Percentiles rank a stretch among this genome's conserved stretches.
Conservation (phyloP, 2,888 invertebrate species). For the Sericinus montela region DNA sequence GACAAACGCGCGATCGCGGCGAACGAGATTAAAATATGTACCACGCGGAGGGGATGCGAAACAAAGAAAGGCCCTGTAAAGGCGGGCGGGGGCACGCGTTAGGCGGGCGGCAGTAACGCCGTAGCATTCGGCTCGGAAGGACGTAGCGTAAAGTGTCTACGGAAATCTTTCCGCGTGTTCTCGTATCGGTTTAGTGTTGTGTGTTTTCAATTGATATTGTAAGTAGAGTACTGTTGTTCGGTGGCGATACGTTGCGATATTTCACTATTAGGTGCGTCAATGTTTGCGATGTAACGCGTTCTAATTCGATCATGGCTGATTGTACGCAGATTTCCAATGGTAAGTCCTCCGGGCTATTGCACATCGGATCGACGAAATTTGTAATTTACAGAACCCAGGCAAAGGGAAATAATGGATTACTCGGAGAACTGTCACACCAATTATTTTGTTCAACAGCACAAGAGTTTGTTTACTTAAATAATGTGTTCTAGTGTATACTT, state of each 20-base stretch:
- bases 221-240: slow-evolving; percentile 10
- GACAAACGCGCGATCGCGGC: slow-evolving; percentile 56
- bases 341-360: slow-evolving; percentile 19
- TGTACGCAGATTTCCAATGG: slow-evolving; percentile 23
- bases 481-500: too few relatives aligned
- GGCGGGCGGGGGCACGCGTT: slow-evolving; percentile 60
- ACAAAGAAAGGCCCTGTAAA: slow-evolving; percentile 69
- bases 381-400: slow-evolving; percentile 13
- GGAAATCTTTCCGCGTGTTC: slow-evolving; percentile 23
- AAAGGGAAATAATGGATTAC: background rate
- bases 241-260: slow-evolving; percentile 35
- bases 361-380: slow-evolving; percentile 11
- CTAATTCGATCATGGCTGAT: slow-evolving; percentile 21
- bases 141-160: slow-evolving; percentile 31
- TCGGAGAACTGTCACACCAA: background rate
- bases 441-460: too few relatives aligned
- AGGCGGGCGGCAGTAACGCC: slow-evolving; percentile 61
- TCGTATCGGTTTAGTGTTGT: slow-evolving; percentile 44
- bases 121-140: slow-evolving; percentile 48
- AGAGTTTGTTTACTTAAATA: too few relatives aligned
- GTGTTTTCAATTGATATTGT: slow-evolving; percentile 13
- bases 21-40: slow-evolving; percentile 58
- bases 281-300: slow-evolving; percentile 15
- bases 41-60: slow-evolving; percentile 61
- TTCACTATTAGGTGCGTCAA: slow-evolving; percentile 23